phyloP scores from a whole-genome alignment of 2,797 vertebrate genomes.

The Cottoperca gobio region DNA sequence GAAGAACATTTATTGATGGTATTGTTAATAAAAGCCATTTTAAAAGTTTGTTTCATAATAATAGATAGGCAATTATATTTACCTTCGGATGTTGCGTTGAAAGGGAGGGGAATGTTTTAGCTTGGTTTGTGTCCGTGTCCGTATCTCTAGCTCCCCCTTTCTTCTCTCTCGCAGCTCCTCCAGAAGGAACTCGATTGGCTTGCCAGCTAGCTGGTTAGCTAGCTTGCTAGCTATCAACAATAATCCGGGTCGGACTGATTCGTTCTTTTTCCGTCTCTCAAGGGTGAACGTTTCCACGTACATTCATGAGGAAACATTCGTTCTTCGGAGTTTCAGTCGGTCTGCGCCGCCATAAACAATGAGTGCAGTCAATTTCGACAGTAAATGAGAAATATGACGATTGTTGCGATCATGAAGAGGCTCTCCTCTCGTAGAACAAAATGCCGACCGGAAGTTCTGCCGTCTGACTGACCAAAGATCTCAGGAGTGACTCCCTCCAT shows the following conservation, averaged over 20 bases:
- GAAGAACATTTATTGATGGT: slow-evolving; percentile 24
- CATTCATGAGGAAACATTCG: slow-evolving; percentile 75
- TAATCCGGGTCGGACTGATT: slow-evolving; percentile 84
- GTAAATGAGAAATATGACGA: slow-evolving; percentile 83
- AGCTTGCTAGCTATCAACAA: slow-evolving; percentile 85
- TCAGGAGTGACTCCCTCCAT: slow-evolving; percentile 85
- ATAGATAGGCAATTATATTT: slow-evolving; percentile 58
- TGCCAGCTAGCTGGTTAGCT: slow-evolving; percentile 79
- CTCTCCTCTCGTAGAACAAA: slow-evolving; percentile 86
- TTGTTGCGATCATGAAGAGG: slow-evolving; percentile 84
- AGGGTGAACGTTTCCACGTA: slow-evolving; percentile 72
- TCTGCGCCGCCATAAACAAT: slow-evolving; percentile 72
- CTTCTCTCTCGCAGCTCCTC: slow-evolving; percentile 82
- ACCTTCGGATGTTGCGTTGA: slow-evolving; percentile 81
- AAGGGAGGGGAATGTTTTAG: slow-evolving; percentile 83
- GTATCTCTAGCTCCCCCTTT: slow-evolving; percentile 86
- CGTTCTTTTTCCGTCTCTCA: slow-evolving; percentile 81
- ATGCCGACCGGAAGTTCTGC: slow-evolving; percentile 86
- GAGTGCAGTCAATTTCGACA: slow-evolving; percentile 76
- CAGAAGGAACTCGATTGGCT: slow-evolving; percentile 81
- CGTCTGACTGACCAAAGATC: slow-evolving; percentile 83
- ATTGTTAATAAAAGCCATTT: slow-evolving; percentile 40
- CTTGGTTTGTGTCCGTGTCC: slow-evolving; percentile 77
- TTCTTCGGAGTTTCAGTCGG: slow-evolving; percentile 77
- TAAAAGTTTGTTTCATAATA: slow-evolving; percentile 33